Evolutionary conservation across 2,888 invertebrate species (phyloP), one percentile per base, ranked within the genome.

Genomic region (Unio delphinus): DNA sequence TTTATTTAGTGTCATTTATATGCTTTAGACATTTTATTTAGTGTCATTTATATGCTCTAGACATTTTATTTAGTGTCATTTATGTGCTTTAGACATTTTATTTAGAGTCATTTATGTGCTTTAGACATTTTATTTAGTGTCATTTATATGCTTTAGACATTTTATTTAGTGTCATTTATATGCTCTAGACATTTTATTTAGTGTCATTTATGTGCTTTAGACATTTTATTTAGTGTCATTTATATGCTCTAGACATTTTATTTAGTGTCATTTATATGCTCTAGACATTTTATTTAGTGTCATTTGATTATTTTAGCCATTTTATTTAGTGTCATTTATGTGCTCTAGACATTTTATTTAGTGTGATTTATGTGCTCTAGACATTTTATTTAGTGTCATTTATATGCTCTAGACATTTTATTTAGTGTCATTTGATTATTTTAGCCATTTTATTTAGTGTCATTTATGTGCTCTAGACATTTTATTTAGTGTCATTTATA

Each of bases 101-200:
- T 70, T 64, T n/a, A 58, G n/a, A 11, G n/a, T n/a, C 23, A 58
- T 58, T 58, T 0, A 58, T 58, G 1, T n/a, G n/a, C 7, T n/a
- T 11, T 58, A 58, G 23, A n/a, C 58, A n/a, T 58, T 58, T 58
- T 23, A 58, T 23, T 23, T n/a, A 20, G 20, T 20, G n/a, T 58
- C 6, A 58, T 34, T 58, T 6, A 8, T 58, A 0, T 23, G 23
- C 1, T n/a, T 8, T 58, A 61, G 6, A 61, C 28, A 4, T 63
- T 30, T 20, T 64, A 23, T 56, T 23, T n/a, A 15, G 54, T 58
- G 34, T 20, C n/a, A 34, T 54, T 70, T 45, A 63, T 74, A 70
- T 64, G 72, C 90, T 91, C 64, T 89, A 94, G 95, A 96, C 90
- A 7, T 34, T 58, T 58, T 58, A 6, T n/a, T 58, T n/a, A 58